A percentile compares a stretch with the other conserved stretches of the same genome.
These are phyloP conservation scores for Drosophila parabipectinata DNA, from an alignment of 1,140 invertebrate species.

Conservation along the genomic window DNA sequence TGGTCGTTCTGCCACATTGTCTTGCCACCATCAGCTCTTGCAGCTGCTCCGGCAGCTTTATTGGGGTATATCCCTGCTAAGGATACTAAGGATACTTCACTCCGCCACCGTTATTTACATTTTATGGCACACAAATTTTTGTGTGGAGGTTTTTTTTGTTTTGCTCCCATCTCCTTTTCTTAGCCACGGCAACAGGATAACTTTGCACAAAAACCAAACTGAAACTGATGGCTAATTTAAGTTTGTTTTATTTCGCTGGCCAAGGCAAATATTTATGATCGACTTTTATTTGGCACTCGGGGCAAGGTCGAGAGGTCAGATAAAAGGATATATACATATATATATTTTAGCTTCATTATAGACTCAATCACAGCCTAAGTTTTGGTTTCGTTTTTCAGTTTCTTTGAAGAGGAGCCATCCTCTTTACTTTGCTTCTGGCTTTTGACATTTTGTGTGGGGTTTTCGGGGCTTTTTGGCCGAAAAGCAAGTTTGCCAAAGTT, in stretches of 20 bases:
- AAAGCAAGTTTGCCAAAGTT: constrained; percentile 63
- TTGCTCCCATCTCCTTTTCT: constrained; percentile 3
- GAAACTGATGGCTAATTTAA: constrained; percentile 66
- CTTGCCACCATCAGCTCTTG: constrained; percentile 23
- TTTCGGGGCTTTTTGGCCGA: constrained; percentile 11
- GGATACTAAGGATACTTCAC: constrained; percentile 13
- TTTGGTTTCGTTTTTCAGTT: constrained; percentile 5
- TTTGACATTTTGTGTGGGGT: constrained; percentile 54
- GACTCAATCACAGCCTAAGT: constrained; percentile 1
- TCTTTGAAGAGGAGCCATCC: background rate
- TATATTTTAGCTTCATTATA: background rate
- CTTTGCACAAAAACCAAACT: constrained; percentile 19
- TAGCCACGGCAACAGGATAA: constrained; percentile 10
- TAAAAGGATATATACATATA: background rate
- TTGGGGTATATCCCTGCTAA: background rate
- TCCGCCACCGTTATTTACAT: constrained; percentile 68
- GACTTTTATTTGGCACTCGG: constrained; percentile 63
- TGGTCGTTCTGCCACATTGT: constrained; percentile 28
- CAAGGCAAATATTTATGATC: constrained; percentile 76
- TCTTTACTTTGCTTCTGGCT: constrained; percentile 40
- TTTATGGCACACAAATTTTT: constrained; percentile 59
- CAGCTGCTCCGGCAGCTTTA: constrained; percentile 16
- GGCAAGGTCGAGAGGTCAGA: constrained; percentile 33
- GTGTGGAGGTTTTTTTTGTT: constrained; percentile 9
- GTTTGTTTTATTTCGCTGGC: constrained; percentile 60